phyloP scores from a whole-genome alignment of 2,888 invertebrate genomes.

The Matsumyia berberina region DNA sequence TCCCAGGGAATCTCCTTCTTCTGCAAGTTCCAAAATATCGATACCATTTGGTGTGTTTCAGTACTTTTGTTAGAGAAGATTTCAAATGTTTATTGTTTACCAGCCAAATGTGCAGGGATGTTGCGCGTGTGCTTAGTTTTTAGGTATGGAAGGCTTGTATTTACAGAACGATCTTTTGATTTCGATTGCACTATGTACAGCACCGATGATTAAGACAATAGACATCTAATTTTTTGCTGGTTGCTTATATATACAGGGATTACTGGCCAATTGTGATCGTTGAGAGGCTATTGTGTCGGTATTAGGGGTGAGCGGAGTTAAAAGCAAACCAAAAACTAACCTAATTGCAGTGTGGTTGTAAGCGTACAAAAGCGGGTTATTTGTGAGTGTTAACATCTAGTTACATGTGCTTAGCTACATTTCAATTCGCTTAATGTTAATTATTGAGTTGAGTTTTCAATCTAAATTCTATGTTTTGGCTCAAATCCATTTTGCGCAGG shows the following conservation, averaged over 20 bases:
- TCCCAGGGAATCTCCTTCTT: conserved; percentile 91
- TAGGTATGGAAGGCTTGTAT: conserved; percentile 28
- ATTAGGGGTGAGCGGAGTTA: conserved; percentile 44
- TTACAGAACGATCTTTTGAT: conserved; percentile 38
- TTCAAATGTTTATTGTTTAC: conserved; percentile 26
- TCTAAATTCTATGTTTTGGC: conserved; percentile 16
- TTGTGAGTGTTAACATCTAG: not conserved
- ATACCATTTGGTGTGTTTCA: conserved; percentile 50
- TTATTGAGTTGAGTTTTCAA: conserved; percentile 46
- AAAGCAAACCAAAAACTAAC: conserved; percentile 58
- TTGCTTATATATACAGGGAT: conserved; percentile 47
- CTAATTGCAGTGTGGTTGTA: conserved; percentile 72
- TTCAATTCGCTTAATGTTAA: not conserved
- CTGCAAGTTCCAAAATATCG: conserved; percentile 82
- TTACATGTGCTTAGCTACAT: not conserved
- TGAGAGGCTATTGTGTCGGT: conserved; percentile 4
- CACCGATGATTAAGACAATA: conserved; percentile 36
- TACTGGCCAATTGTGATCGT: conserved; percentile 19
- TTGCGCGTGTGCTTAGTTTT: conserved; percentile 43
- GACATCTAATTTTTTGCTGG: conserved; percentile 3
- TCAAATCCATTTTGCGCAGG: conserved; percentile 24
- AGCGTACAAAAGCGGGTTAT: conserved; percentile 46
- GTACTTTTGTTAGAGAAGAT: conserved; percentile 27
- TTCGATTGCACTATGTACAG: conserved; percentile 31
- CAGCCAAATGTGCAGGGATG: conserved; percentile 51